phyloP scores from a whole-genome alignment of 2,113 vertebrate genomes.

The Istiophorus platypterus region DNA sequence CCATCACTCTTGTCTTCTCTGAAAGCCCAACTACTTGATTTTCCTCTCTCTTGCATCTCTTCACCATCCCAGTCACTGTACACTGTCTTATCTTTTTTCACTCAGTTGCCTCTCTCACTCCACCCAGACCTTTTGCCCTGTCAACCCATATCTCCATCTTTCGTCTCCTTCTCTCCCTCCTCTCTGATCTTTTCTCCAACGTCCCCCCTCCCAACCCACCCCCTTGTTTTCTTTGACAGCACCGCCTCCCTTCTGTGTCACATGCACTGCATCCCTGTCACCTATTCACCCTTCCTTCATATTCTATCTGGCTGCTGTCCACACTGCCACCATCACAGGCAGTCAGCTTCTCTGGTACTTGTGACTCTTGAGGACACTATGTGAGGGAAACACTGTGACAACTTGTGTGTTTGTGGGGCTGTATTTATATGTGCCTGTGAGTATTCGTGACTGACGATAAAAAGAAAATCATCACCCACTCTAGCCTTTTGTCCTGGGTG shows the following conservation, averaged over 20 bases:
- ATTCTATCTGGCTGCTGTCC: slow-evolving; percentile 50
- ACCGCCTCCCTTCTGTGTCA: slow-evolving; percentile 32
- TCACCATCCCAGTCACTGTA: not conserved
- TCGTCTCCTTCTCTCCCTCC: slow-evolving; percentile 16
- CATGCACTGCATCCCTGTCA: slow-evolving; percentile 35
- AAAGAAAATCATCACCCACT: not conserved
- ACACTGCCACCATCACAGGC: slow-evolving; percentile 7
- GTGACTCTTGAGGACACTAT: slow-evolving; percentile 31
- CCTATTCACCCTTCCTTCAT: slow-evolving; percentile 27
- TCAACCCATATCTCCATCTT: slow-evolving; percentile 22
- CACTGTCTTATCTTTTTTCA: not conserved
- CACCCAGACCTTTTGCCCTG: slow-evolving; percentile 35
- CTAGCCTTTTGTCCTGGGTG: not conserved
- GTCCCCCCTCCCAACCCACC: not conserved
- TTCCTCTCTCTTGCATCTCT: not conserved
- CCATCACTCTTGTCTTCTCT: not conserved
- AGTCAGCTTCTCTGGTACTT: slow-evolving; percentile 54
- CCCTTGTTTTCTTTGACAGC: slow-evolving; percentile 29
- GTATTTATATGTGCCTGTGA: not conserved
- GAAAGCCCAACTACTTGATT: not conserved
- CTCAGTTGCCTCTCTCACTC: slow-evolving; percentile 14
- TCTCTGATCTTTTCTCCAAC: not conserved
- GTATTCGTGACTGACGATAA: not conserved
- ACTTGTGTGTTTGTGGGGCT: not conserved
- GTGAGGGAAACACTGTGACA: slow-evolving; percentile 6